Evolutionary conservation across 2,888 invertebrate genomes (phyloP).

Genomic region (Macrosiphum euphorbiae): DNA sequence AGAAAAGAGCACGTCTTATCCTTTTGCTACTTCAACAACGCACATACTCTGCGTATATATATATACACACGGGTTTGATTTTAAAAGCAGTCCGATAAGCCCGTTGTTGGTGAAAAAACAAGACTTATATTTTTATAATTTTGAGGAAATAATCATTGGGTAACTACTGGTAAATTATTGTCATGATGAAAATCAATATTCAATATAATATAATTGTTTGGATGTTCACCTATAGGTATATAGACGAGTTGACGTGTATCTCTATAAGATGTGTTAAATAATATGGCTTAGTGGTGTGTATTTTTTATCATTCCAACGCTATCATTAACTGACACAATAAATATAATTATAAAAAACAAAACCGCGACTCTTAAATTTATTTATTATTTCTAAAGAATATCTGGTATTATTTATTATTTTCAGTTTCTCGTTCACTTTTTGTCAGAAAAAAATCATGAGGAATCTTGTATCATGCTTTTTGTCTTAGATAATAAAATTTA

Average conservation of each 20-base stretch:
- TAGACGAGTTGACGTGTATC: not conserved
- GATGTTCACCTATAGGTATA: not conserved
- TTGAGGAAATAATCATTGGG: not conserved
- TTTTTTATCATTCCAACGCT: not conserved
- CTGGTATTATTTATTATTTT: not conserved
- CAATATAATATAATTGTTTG: not conserved
- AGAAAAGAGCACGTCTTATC: conserved; percentile 15
- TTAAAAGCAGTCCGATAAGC: not conserved
- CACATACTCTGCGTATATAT: not conserved
- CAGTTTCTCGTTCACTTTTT: not conserved
- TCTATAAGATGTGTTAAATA: not conserved
- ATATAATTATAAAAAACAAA: not conserved
- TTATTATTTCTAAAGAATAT: not conserved
- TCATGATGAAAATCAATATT: not conserved
- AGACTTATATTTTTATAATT: not conserved
- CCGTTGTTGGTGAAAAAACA: not conserved
- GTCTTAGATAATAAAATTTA: too few relatives aligned
- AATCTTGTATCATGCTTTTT: too few relatives aligned
- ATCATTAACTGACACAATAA: not conserved
- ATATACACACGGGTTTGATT: not conserved
- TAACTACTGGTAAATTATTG: not conserved
- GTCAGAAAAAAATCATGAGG: too few relatives aligned
- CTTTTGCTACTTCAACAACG: not conserved
- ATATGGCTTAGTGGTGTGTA: not conserved
- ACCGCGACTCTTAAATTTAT: not conserved